Percentiles rank a stretch among this genome's conserved stretches.
These are phyloP conservation scores for Phaedon cochleariae DNA, from an alignment of 2,888 invertebrate genomes.

Conservation along the genomic window DNA sequence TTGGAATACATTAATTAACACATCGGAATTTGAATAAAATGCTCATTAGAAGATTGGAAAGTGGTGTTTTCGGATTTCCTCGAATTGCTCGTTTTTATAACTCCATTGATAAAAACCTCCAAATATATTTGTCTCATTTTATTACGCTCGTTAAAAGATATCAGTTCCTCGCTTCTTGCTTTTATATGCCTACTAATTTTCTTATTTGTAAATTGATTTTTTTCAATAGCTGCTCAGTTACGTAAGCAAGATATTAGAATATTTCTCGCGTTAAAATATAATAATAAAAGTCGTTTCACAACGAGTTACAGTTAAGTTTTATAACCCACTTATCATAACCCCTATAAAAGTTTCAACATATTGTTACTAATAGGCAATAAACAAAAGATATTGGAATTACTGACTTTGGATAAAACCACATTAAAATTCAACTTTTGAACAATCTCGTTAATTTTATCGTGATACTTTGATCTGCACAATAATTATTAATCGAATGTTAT, in stretches of 20 bases:
- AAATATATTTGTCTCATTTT: conserved; percentile 48
- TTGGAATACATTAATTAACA: conserved; percentile 62
- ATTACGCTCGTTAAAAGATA: conserved; percentile 41
- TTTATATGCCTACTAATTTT: conserved; percentile 46
- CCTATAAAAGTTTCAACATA: conserved; percentile 11
- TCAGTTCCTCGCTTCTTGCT: conserved; percentile 43
- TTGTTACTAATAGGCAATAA: conserved; percentile 7
- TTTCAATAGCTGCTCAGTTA: conserved; percentile 18
- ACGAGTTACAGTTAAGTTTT: conserved; percentile 5
- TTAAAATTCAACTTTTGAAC: background rate
- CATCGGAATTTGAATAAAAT: conserved; percentile 63
- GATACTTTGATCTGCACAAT: too few species aligned
- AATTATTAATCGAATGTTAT: too few species aligned
- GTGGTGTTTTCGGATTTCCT: conserved; percentile 52
- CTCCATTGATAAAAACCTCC: conserved; percentile 46
- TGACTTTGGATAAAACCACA: background rate
- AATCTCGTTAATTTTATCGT: background rate
- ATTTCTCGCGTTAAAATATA: conserved; percentile 10
- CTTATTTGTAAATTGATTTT: conserved; percentile 38
- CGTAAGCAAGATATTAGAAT: conserved; percentile 21
- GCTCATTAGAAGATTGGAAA: conserved; percentile 61
- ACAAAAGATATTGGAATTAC: background rate
- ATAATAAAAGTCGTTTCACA: conserved; percentile 8
- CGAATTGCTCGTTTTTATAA: conserved; percentile 47
- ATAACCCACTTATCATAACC: conserved; percentile 10